These are phyloP conservation scores for Peucedramus taeniatus DNA, from an alignment of 2,113 vertebrate genomes.

Conservation along the genomic window DNA sequence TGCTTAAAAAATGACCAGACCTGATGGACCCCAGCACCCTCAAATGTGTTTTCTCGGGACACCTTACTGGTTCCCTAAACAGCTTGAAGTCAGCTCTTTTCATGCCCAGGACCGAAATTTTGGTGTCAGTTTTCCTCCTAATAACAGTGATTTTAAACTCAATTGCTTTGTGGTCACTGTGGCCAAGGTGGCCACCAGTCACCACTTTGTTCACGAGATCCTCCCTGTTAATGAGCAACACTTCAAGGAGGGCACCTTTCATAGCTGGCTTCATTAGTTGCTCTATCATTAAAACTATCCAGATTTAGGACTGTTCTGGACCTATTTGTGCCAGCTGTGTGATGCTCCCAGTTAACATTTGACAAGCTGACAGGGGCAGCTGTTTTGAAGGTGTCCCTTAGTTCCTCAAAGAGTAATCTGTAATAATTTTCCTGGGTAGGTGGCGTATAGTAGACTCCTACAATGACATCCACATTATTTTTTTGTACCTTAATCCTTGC, in stretches of 20 bases:
- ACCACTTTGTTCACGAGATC: rapidly evolving
- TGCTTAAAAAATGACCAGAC: not conserved
- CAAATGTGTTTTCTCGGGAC: not conserved
- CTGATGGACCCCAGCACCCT: not conserved
- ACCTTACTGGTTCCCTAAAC: not conserved
- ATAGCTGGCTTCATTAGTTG: no score
- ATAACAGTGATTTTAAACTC: not conserved
- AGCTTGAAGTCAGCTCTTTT: not conserved
- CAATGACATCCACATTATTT: rapidly evolving
- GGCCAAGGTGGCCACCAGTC: no score
- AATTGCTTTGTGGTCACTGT: not conserved
- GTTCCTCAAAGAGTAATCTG: not conserved
- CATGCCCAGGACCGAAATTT: not conserved
- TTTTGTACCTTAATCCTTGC: not conserved
- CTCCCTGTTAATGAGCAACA: not conserved
- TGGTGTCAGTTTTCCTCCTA: not conserved
- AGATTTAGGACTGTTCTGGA: not conserved
- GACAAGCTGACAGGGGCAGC: no score
- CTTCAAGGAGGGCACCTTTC: not conserved
- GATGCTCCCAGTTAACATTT: not conserved
- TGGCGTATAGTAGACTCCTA: not conserved
- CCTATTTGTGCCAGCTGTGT: not conserved
- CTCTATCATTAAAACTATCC: no score
- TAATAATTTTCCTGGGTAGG: not conserved
- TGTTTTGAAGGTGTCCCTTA: not conserved